These are phyloP conservation scores for Symphodus melops DNA, from an alignment of 2,113 vertebrate genomes.

Conservation along the genomic window DNA sequence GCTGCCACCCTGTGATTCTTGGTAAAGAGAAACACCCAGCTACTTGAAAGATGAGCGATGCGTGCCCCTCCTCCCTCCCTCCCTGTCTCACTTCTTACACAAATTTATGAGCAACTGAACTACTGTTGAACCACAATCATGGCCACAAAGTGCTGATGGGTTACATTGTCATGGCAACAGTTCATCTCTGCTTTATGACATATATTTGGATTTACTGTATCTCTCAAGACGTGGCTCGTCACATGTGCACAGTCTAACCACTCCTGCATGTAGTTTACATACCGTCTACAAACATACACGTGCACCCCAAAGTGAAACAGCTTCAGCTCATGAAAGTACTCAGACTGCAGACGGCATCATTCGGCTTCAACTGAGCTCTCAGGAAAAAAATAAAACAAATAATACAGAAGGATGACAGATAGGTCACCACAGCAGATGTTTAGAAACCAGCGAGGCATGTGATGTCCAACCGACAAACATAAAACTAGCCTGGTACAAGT, in stretches of 20 bases:
- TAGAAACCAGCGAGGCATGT: conserved; percentile 31
- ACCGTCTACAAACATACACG: conserved; percentile 2
- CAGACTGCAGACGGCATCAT: conserved; percentile 42
- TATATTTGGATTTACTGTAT: conserved; percentile 30
- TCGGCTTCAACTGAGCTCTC: conserved; percentile 32
- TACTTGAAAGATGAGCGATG: conserved; percentile 42
- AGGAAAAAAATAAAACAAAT: conserved; percentile 70
- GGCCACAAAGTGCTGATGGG: conserved; percentile 52
- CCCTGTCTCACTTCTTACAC: conserved; percentile 49
- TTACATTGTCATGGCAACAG: conserved; percentile 18
- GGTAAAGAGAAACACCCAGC: conserved; percentile 65
- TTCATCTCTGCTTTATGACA: conserved; percentile 36
- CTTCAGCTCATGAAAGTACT: conserved; percentile 42
- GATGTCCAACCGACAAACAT: conserved; percentile 14
- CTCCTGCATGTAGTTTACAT: conserved; percentile 6
- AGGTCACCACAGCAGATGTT: conserved; percentile 48
- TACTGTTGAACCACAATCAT: conserved; percentile 53
- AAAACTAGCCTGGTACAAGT: conserved; percentile 31
- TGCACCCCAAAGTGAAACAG: conserved; percentile 11
- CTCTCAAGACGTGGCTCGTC: conserved; percentile 42
- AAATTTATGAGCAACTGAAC: conserved; percentile 65
- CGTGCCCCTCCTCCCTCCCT: conserved; percentile 22
- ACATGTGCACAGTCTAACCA: conserved; percentile 7
- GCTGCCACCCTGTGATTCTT: conserved; percentile 51
- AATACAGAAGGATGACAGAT: conserved; percentile 61